Evolutionary conservation across 2,888 invertebrate species (phyloP), one percentile per base, ranked within the genome.

Genomic region (Sarcophaga carnaria): DNA sequence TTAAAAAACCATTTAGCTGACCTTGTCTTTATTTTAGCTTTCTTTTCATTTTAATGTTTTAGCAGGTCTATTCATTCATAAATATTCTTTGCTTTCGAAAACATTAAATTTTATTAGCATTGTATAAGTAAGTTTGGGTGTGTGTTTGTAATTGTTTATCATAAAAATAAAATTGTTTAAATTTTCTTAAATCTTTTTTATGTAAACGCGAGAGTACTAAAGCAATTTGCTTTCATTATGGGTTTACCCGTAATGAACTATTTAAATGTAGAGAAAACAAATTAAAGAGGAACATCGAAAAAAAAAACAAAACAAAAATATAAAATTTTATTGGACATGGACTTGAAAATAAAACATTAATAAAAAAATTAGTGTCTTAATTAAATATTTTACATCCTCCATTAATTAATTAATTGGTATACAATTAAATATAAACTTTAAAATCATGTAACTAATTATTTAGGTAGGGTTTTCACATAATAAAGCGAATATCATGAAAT

Each of bases 261-360:
- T 37, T 37, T 37, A 37, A 8, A 37, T 37, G 37, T 37, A 10
- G 37, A 37, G 37, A 37, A 59, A 59, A 59, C 59, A 59, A 59
- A 59, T 17, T 59, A 59, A 59, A 17, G 14, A 17, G 1, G 59
- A n/a, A 1, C 6, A n/a, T 59, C 14, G 59, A n/a, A 20, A 62
- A n/a, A 20, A 62, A 62, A 70, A 70, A 79, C 60, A 37, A 37
- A 37, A 10, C 10, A 2, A 37, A 37, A 10, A 37, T 37, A 37
- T 37, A 37, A 37, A 37, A 6, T 37, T 37, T 10, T 8, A 2
- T 37, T 8, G 37, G 37, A 67, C 80, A 86, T 77, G 82, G 69
- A 70, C 63, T 85, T 80, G 83, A 72, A 86, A 80, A 67, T 74
- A 81, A 86, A 86, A 88, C 85, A 37, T 37, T 37, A 37, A 37